A percentile compares a stretch with the other conserved stretches of the same genome.
Evolutionary conservation across 1,140 invertebrate species (phyloP).

Genomic region (Plectrocnemia conspersa): DNA sequence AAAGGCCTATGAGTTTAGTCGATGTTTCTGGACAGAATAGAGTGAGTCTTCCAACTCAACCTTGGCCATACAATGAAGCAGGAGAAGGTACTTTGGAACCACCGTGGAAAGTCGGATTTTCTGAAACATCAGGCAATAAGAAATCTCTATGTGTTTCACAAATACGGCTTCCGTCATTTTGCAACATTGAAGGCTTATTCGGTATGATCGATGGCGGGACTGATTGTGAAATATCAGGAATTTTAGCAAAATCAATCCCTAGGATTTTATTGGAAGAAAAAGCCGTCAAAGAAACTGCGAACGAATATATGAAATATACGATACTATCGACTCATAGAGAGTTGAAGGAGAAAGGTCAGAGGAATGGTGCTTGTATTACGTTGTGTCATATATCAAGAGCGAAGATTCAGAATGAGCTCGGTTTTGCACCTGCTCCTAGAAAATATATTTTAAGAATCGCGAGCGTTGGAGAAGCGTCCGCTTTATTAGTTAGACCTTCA

Average conservation of each 20-base stretch:
- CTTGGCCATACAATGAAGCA: constrained; percentile 56
- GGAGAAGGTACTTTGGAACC: constrained; percentile 55
- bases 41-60: constrained; percentile 57
- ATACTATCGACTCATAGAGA: constrained; percentile 70
- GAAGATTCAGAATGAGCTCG: constrained; percentile 48
- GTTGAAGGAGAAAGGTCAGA: constrained; percentile 65
- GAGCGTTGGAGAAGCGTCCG: constrained; percentile 66
- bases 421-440: constrained; percentile 45
- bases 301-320: constrained; percentile 80
- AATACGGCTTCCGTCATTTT: constrained; percentile 69
- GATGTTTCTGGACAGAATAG: constrained; percentile 76
- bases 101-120: constrained; percentile 77
- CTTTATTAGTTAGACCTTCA: constrained; percentile 62
- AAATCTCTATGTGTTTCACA: constrained; percentile 70
- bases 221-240: constrained; percentile 61
- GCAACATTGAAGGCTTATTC: constrained; percentile 72
- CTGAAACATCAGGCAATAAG: constrained; percentile 71
- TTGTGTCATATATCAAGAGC: constrained; percentile 65
- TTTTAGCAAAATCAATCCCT: constrained; percentile 68
- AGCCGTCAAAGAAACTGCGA: constrained; percentile 70
- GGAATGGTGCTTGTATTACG: constrained; percentile 64
- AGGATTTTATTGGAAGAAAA: constrained; percentile 71
- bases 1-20: constrained; percentile 73
- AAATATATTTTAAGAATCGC: constrained; percentile 65
- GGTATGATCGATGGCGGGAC: constrained; percentile 76